These are phyloP conservation scores for Lysiphlebus fabarum DNA, from an alignment of 1,140 invertebrate genomes.

Conservation along the genomic window DNA sequence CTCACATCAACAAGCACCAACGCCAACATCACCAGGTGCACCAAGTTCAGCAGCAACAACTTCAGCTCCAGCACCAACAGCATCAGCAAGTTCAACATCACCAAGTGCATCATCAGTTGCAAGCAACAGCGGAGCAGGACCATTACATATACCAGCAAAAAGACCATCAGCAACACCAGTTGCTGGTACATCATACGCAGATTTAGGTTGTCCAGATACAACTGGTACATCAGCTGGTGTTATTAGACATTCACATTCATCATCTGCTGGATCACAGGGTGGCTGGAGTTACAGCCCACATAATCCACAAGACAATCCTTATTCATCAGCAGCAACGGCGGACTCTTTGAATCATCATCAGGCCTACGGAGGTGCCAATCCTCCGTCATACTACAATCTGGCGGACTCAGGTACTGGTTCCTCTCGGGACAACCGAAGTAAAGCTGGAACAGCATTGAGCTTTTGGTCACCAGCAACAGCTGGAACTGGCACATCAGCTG, in stretches of 20 bases:
- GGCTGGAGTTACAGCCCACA: constrained; percentile 53
- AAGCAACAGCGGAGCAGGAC: constrained; percentile 62
- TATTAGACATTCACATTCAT: constrained; percentile 71
- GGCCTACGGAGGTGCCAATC: constrained; percentile 60
- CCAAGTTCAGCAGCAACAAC: constrained; percentile 54
- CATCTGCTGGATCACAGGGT: constrained; percentile 63
- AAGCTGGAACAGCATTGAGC: constrained; percentile 58
- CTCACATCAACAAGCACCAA: constrained; percentile 53
- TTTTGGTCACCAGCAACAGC: constrained; percentile 69
- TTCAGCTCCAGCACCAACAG: constrained; percentile 57
- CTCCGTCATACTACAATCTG: constrained; percentile 76
- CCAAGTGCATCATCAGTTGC: constrained; percentile 65
- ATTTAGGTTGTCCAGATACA: constrained; percentile 61
- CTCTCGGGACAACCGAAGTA: constrained; percentile 58
- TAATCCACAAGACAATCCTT: constrained; percentile 53
- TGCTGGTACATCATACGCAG: constrained; percentile 55
- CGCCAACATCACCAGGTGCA: constrained; percentile 54
- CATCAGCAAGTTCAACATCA: constrained; percentile 66
- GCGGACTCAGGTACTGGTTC: constrained; percentile 46
- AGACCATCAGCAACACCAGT: constrained; percentile 58
- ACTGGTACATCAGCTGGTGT: constrained; percentile 56
- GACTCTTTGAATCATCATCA: constrained; percentile 67
- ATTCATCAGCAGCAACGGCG: constrained; percentile 45
- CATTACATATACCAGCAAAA: constrained; percentile 81
- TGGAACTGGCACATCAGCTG: constrained; percentile 56